Base-by-base conservation (phyloP, 2,113 vertebrate genomes). In the Coptodon rendalli region DNA sequence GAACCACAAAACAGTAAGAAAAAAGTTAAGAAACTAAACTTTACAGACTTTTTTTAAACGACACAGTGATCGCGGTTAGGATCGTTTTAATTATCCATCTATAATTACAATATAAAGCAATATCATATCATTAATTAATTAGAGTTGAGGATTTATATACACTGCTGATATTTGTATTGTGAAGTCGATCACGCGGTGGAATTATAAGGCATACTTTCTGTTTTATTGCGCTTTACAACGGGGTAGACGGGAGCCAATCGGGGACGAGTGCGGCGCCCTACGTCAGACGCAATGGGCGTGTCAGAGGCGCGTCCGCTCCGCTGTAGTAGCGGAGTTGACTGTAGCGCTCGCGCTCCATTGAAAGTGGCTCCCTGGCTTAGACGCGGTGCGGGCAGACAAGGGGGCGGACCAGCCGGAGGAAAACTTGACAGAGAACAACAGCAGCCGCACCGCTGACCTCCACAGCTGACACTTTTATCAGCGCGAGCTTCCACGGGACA, bases 251-350 rank as follows among this genome's bases (percentile, higher is more conserved):
- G 2, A 59, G 29, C 93, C 90, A 93, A 93, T 94, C 7, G 78
- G 61, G 84, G 80, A 24, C 3, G 68, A 91, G 90, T 91, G 93
- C 95, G 93, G 29, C 17, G 6, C 27, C 1, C 3, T 9, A 88
- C 94, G 95, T 97, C 95, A 96, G 66, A 92, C 90, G 93, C 73
- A 93, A 56, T 89, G 88, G 95, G 95, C 93, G 93, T 93, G 43
- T 31, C 38, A 3, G 57, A 68, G 90, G 86, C 86, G 89, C 88
- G 94, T 38, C 80, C 1, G 27, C 68, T 52, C 54, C 86, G 31
- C 71, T 17, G 89, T 86, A 82, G 93, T 93, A 88, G 87, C 84
- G 27, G 84, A 71, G 93, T 89, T 91, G 91, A 85, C 92, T 91
- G 91, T 89, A 89, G 81, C 89, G 87, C 81, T 84, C 17, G 48